Conservation (phyloP, 2,888 invertebrate species). For the Papilio demoleus region DNA sequence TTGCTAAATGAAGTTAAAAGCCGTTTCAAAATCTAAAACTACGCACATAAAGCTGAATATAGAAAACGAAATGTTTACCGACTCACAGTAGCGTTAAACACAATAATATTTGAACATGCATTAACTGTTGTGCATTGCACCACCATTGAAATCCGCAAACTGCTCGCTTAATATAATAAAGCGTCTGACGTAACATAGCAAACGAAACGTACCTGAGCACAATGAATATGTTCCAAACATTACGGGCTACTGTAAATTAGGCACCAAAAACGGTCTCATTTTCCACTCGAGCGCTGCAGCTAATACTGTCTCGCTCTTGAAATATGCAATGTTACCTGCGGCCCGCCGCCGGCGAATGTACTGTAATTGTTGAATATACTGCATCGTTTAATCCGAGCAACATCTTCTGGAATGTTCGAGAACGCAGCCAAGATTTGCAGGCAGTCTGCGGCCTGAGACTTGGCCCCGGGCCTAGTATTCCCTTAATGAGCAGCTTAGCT, state of each 20-base stretch:
- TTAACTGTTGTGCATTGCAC: slow-evolving; percentile 54
- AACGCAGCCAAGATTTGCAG: slow-evolving; percentile 80
- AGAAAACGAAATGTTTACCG: slow-evolving; percentile 29
- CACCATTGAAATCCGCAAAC: slow-evolving; percentile 64
- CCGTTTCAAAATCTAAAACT: neutral
- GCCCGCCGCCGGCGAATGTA: slow-evolving; percentile 64
- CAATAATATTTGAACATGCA: slow-evolving; percentile 48
- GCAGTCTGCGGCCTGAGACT: slow-evolving; percentile 71
- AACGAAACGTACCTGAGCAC: slow-evolving; percentile 61
- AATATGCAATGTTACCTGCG: slow-evolving; percentile 80
- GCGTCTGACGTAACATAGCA: slow-evolving; percentile 52
- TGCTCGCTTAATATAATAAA: slow-evolving; percentile 61
- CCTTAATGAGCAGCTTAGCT: slow-evolving; percentile 74
- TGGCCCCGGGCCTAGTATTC: slow-evolving; percentile 76
- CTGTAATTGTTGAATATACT: slow-evolving; percentile 80
- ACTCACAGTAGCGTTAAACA: slow-evolving; percentile 46
- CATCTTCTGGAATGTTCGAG: slow-evolving; percentile 81
- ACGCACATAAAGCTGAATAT: slow-evolving; percentile 26
- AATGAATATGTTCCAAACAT: slow-evolving; percentile 68
- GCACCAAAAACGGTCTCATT: slow-evolving; percentile 79
- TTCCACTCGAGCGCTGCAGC: slow-evolving; percentile 85
- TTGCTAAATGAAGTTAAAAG: neutral
- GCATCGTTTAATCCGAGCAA: slow-evolving; percentile 79
- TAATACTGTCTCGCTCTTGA: slow-evolving; percentile 80
- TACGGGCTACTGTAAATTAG: slow-evolving; percentile 77